Evolutionary conservation across 2,888 invertebrate species (phyloP), one percentile per base, ranked within the genome.

Genomic region (Opisthograptis luteolata): DNA sequence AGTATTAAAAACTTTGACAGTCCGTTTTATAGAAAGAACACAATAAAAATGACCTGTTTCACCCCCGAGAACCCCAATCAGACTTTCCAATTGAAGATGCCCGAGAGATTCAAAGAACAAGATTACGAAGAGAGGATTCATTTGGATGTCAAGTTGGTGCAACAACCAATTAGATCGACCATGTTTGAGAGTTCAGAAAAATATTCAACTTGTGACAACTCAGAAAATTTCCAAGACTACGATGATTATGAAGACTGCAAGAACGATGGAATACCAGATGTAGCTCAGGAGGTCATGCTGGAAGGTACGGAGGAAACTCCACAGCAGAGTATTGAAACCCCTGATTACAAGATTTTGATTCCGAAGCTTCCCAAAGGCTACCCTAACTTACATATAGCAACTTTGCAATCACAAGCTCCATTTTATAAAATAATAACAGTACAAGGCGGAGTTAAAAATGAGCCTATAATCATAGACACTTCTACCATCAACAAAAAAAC

Each of bases 391-490:
- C 66, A 70, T 1, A 83, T 90, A 1, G 89, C 82, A 0, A 85
- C 85, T 19, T 42, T 89, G 2, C 60, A 76, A 4, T 62, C 82
- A 0, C 66, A 84, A 53, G 87, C 89, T 0, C 89, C 89, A 0
- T 90, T 39, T 40, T 90, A 66, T 53, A 90, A 87, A 37, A 89
- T 90, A 0, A 76, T 89, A 0, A 86, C 83, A 60, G 69, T 86
- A 0, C 74, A 79, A 2, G 78, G n/a, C n/a, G n/a, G 82, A 0
- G 66, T 78, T 0, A 9, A 73, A 1, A 50, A 62, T 0, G 44
- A 62, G 3, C 45, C 61, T 0, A 41, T 45, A 10, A 13, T 44
- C 6, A 34, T 55, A 0, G 44, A 60, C 4, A 36, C 39, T 10
- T 9, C 35, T 0, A 42, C 46, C 0, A 14, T 44, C 3, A 36